Base-by-base conservation (phyloP, 1,140 invertebrate genomes). In the Drosophila quadrilineata region DNA sequence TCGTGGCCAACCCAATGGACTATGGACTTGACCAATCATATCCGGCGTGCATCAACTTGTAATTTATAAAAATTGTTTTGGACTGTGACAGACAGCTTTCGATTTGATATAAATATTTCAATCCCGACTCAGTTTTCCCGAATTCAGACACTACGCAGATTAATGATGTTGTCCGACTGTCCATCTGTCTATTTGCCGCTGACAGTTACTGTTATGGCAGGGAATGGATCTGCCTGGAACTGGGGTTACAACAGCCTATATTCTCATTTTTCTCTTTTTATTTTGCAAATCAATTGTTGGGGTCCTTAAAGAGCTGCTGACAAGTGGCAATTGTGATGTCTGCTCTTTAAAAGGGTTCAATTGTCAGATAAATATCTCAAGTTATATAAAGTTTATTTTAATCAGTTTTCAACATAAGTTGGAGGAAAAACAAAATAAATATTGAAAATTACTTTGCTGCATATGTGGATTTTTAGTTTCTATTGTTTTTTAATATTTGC, bases 41-140 rank as follows among this genome's bases (percentile, higher is more conserved):
- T 73, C 67, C 71, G 62, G 35, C 22, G 50, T 28, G 26, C 54
- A 70, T 72, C 45, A 46, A 62, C 50, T 67, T 74, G 71, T 77
- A 69, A 84, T 84, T 84, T 84, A 84, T 84, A 84, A 85, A 84
- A 85, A 79, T 84, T 85, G 79, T 70, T 79, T 85, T 84, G 79
- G 66, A 79, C 67, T 84, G 79, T 84, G 79, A 84, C 79, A 84
- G 79, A 85, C 74, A 84, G 79, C 79, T 84, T 84, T 84, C 75
- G 79, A 84, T 84, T 84, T 85, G 79, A 84, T 84, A 79, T 75
- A 85, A 84, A 84, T 85, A 84, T 84, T 84, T 84, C 79, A 85
- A 79, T 82, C 59, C 69, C 64, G 73, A 26, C 49, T 68, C 41
- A 10, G 46, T 48, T 43, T 28, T 26, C 46, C 33, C n/a, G 45